A percentile compares a stretch with the other conserved stretches of the same genome.
Conservation (phyloP, 2,113 vertebrate species). For the Holacanthus passer region DNA sequence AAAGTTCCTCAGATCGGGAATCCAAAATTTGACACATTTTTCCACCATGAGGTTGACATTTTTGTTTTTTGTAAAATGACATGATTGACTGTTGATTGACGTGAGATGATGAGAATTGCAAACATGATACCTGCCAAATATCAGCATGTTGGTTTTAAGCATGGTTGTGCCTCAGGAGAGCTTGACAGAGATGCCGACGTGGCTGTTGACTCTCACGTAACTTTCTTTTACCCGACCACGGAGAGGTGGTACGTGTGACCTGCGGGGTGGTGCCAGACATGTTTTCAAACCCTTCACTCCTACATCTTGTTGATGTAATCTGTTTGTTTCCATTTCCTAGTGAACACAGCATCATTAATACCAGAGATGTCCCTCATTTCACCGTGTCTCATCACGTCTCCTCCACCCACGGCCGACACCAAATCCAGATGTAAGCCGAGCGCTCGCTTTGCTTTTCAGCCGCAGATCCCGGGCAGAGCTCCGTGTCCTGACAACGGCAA, state of each 20-base stretch:
- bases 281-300: not conserved
- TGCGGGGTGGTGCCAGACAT: constrained; percentile 2
- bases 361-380: constrained; percentile 28
- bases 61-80: not conserved
- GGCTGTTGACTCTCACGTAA: not conserved
- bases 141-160: not conserved
- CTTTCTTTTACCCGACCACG: constrained; percentile 1
- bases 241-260: not conserved
- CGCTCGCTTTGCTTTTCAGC: constrained; percentile 39
- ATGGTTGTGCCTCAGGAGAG: not conserved
- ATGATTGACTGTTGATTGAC: too few species aligned
- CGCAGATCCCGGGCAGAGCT: constrained; percentile 60
- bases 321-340: constrained; percentile 48
- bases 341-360: constrained; percentile 31
- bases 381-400: constrained; percentile 47
- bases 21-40: not conserved
- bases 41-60: not conserved
- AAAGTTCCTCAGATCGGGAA: not conserved
- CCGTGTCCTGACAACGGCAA: constrained; percentile 53
- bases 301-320: constrained; percentile 45
- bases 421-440: constrained; percentile 57
- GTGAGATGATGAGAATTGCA: not conserved
- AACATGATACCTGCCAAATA: not conserved
- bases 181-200: not conserved
- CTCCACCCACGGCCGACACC: constrained; percentile 34